Base-by-base conservation (phyloP, 1,140 invertebrate genomes). In the Holotrichia oblita region DNA sequence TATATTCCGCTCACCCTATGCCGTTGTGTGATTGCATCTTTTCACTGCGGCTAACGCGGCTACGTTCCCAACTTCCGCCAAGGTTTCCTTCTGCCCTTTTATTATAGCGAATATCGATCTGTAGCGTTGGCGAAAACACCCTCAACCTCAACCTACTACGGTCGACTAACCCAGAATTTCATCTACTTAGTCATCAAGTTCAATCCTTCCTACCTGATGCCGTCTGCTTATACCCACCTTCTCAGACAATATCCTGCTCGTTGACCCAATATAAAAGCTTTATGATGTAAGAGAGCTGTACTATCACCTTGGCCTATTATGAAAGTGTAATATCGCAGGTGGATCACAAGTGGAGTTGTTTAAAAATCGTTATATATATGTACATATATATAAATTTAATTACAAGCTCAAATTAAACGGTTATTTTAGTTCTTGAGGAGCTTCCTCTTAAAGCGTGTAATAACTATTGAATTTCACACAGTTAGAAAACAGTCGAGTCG, bases 101-200 rank as follows among this genome's bases (percentile, higher is more conserved):
- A n/a, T 48, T n/a, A 48, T 48, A 48, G 44, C 44, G 44, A 10
- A 48, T 48, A 48, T 48, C 44, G 44, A 48, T 48, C 44, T n/a
- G 8, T 48, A 14, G n/a, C 44, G 10, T 48, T 48, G 44, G 44
- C 44, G 8, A 48, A 48, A 48, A 3, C 12, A n/a, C 44, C 44
- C 44, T 3, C n/a, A 48, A 48, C 44, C 12, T n/a, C n/a, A n/a
- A n/a, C n/a, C n/a, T n/a, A n/a, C 7, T 10, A 48, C n/a, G 44
- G n/a, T n/a, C 6, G 44, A 3, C 44, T 48, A 48, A 48, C 44
- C 44, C n/a, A 48, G 44, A 48, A 48, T 48, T 48, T 48, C 44
- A 48, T n/a, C 44, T 48, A 48, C 44, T 48, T 14, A 48, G 12
- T 48, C 44, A 48, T 48, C 44, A 48, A 48, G 44, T 48, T 48